phyloP scores from a whole-genome alignment of 2,113 vertebrate species.

The Abramis brama region DNA sequence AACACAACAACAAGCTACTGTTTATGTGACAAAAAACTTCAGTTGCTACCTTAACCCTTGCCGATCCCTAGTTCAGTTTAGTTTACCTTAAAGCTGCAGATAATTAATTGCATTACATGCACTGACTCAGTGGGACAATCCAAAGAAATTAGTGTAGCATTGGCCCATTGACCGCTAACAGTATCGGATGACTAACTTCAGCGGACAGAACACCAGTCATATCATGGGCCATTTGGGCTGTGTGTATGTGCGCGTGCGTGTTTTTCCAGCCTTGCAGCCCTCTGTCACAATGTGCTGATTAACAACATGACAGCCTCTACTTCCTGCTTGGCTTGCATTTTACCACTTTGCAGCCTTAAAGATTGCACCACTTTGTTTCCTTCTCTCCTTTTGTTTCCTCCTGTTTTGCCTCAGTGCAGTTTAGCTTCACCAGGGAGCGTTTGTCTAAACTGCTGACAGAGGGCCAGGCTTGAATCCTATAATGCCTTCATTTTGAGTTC shows the following conservation, averaged over 20 bases:
- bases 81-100: constrained; percentile 2
- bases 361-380: constrained; percentile 67
- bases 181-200: constrained; percentile 24
- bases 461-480: constrained; percentile 61
- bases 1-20: neutral
- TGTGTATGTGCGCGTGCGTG: constrained; percentile 57
- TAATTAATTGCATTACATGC: constrained; percentile 40
- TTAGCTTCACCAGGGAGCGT: constrained; percentile 44
- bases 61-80: neutral
- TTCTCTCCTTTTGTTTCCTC: constrained; percentile 57
- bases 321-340: constrained; percentile 79
- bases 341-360: constrained; percentile 70
- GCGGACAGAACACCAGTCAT: constrained; percentile 34
- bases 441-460: constrained; percentile 75
- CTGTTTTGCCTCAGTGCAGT: constrained; percentile 56
- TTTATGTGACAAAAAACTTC: neutral
- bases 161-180: constrained; percentile 24
- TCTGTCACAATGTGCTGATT: constrained; percentile 78
- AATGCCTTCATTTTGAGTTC: constrained; percentile 56
- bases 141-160: constrained; percentile 21
- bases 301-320: constrained; percentile 74
- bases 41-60: neutral
- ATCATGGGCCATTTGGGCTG: constrained; percentile 55
- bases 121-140: constrained; percentile 31
- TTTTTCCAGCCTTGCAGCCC: constrained; percentile 64